phyloP scores from a whole-genome alignment of 2,113 vertebrate genomes.

The Chitala chitala region DNA sequence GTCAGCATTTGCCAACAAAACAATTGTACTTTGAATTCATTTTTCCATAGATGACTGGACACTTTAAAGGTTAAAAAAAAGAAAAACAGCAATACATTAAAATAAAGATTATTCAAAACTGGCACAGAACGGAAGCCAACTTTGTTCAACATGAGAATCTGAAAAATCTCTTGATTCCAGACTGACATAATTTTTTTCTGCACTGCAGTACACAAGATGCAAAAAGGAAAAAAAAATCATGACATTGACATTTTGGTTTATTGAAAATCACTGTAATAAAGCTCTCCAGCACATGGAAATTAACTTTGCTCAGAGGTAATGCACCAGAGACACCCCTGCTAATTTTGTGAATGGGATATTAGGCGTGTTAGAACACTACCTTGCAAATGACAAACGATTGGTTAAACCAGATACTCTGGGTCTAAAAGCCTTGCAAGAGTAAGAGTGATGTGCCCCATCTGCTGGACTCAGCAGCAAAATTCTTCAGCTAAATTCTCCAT shows the following conservation, averaged over 20 bases:
- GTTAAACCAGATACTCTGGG: constrained; percentile 87
- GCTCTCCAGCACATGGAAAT: constrained; percentile 84
- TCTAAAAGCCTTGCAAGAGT: constrained; percentile 70
- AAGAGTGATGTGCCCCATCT: constrained; percentile 71
- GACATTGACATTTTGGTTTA: neutral
- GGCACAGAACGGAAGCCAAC: too few relatives aligned
- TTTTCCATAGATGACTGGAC: too few relatives aligned
- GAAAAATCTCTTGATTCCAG: too few relatives aligned
- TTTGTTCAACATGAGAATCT: too few relatives aligned
- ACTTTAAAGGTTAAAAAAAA: too few relatives aligned
- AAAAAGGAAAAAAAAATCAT: neutral
- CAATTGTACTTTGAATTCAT: too few relatives aligned
- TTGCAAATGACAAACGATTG: constrained; percentile 92
- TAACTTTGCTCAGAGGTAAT: constrained; percentile 93
- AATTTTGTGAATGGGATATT: constrained; percentile 82
- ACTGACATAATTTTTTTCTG: too few relatives aligned
- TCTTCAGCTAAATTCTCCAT: too few relatives aligned
- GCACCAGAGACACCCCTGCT: constrained; percentile 67
- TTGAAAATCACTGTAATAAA: constrained; percentile 39
- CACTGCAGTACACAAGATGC: too few relatives aligned
- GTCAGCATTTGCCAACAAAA: too few relatives aligned
- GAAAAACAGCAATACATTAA: too few relatives aligned
- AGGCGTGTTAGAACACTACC: constrained; percentile 85
- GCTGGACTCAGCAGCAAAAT: constrained; percentile 65
- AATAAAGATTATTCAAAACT: too few relatives aligned